Conservation (phyloP, 2,888 invertebrate species). For the Cyclophora punctaria region DNA sequence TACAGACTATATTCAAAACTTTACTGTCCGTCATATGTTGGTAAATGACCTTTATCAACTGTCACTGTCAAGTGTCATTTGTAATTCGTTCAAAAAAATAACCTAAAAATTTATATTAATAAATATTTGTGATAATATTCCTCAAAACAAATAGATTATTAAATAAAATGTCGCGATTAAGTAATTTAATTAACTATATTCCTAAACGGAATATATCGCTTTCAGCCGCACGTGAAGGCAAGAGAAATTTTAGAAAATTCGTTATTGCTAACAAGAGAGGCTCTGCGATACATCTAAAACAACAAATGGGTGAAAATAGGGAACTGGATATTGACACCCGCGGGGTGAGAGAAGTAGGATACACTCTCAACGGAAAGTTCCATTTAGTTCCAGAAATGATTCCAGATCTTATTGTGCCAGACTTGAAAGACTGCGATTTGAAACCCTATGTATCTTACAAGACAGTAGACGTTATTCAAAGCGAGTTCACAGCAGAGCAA, state of each 20-base stretch:
- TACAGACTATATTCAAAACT: not conserved
- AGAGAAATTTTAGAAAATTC: constrained; percentile 90
- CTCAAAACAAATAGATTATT: constrained; percentile 1
- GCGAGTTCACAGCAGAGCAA: constrained; percentile 88
- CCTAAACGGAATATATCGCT: constrained; percentile 52
- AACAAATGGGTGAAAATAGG: constrained; percentile 74
- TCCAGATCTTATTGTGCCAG: constrained; percentile 94
- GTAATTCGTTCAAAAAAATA: constrained; percentile 8
- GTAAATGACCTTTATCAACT: not conserved
- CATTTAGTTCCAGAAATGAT: constrained; percentile 87
- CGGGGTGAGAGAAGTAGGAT: constrained; percentile 81
- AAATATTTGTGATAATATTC: constrained; percentile 3
- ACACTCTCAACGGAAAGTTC: constrained; percentile 70
- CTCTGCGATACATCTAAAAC: constrained; percentile 77
- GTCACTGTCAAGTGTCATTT: not conserved
- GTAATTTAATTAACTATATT: constrained; percentile 43
- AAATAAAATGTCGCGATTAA: constrained; percentile 52
- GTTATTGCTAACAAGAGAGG: constrained; percentile 85
- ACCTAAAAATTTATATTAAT: constrained; percentile 20
- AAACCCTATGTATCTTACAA: constrained; percentile 97
- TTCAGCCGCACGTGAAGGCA: constrained; percentile 73
- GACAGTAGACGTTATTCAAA: constrained; percentile 82
- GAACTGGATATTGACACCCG: constrained; percentile 81
- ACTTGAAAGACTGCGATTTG: constrained; percentile 86
- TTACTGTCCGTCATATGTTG: too few species aligned